Conservation (phyloP, 2,888 invertebrate genomes). For the Hirtodrosophila alboralis region DNA sequence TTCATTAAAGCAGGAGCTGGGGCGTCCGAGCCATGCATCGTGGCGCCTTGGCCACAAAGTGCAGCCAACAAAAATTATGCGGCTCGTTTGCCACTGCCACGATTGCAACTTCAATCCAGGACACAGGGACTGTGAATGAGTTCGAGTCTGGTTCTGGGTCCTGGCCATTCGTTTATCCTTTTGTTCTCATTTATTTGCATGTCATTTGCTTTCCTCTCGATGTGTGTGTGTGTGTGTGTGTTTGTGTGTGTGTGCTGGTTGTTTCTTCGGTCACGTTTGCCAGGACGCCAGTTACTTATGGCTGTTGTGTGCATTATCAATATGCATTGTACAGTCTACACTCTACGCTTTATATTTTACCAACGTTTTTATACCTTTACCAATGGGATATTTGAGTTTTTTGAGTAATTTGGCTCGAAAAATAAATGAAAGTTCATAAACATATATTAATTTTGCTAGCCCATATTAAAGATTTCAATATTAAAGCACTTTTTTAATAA, state of each 20-base stretch:
- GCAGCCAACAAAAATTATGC: slow-evolving; percentile 77
- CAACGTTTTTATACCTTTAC: slow-evolving; percentile 16
- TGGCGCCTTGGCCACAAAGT: slow-evolving; percentile 71
- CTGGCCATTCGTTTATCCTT: slow-evolving; percentile 77
- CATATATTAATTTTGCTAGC: too few species aligned
- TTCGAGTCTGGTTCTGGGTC: slow-evolving; percentile 7
- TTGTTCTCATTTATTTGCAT: slow-evolving; percentile 78
- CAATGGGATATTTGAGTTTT: slow-evolving; percentile 4
- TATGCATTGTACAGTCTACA: slow-evolving; percentile 67
- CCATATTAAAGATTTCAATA: too few species aligned
- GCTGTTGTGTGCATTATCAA: slow-evolving; percentile 78
- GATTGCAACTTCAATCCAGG: slow-evolving; percentile 23
- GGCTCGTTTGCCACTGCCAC: slow-evolving; percentile 73
- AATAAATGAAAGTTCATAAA: too few species aligned
- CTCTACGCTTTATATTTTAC: slow-evolving; percentile 34
- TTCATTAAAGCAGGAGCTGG: slow-evolving; percentile 72
- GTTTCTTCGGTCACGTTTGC: slow-evolving; percentile 70
- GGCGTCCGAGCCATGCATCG: slow-evolving; percentile 35
- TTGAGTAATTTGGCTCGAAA: too few species aligned
- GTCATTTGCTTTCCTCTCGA: slow-evolving; percentile 62
- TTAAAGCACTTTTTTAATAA: too few species aligned
- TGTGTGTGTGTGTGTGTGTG: slow-evolving; percentile 8
- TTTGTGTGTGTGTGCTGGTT: slow-evolving; percentile 20
- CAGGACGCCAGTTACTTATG: slow-evolving; percentile 73
- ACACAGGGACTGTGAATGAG: too few species aligned